Evolutionary conservation across 2,888 invertebrate species (phyloP).

Genomic region (Monoplex corrugatus): DNA sequence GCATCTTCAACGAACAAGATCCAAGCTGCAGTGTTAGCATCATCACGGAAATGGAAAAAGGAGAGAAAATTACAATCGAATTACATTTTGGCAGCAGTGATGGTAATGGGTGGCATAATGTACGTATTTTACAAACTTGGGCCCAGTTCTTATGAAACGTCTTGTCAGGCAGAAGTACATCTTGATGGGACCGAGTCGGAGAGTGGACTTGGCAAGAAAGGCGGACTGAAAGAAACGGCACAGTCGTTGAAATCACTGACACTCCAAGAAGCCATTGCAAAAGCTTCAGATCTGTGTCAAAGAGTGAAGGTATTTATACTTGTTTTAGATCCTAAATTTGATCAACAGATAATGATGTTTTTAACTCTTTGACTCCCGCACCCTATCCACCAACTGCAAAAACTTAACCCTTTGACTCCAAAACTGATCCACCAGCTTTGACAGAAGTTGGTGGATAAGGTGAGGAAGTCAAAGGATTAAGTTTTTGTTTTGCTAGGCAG

Average conservation of each 20-base stretch:
- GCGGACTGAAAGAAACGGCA: background rate
- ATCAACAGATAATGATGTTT: no score
- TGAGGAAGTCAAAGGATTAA: no score
- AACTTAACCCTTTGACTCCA: no score
- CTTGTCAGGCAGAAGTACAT: background rate
- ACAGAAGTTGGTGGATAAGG: no score
- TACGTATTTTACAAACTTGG: background rate
- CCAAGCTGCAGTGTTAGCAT: no score
- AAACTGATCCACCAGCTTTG: no score
- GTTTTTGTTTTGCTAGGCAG: no score
- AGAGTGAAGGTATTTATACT: slow-evolving; percentile 63
- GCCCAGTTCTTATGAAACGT: background rate
- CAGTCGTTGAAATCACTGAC: background rate
- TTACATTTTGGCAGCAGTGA: background rate
- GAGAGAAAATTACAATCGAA: background rate
- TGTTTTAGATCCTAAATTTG: no score
- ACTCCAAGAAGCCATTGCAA: slow-evolving; percentile 56
- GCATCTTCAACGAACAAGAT: no score
- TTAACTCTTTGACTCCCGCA: no score
- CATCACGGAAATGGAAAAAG: background rate
- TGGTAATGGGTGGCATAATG: background rate
- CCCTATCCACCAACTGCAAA: no score
- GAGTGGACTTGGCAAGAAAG: background rate
- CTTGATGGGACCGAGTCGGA: background rate
- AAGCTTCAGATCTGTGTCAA: slow-evolving; percentile 60